Conservation (phyloP, 1,140 invertebrate genomes). For the Chrysomallon squamiferum region DNA sequence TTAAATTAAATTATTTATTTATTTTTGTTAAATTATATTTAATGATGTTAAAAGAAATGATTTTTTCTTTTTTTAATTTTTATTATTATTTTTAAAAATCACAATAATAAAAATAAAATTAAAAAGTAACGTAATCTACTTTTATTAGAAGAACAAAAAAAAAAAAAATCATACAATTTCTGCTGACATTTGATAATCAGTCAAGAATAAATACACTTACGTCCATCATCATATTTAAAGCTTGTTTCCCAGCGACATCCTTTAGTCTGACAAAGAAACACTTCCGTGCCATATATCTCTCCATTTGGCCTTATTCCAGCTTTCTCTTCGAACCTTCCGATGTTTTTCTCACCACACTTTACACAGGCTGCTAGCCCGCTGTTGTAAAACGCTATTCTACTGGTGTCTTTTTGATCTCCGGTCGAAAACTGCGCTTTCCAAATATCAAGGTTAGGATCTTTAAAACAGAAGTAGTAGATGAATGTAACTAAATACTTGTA, state of each 20-base stretch:
- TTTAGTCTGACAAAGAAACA: conserved; percentile 24
- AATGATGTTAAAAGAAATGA: too few species aligned
- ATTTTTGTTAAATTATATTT: too few species aligned
- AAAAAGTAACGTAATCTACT: neutral
- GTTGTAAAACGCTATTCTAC: conserved; percentile 26
- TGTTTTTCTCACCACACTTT: conserved; percentile 18
- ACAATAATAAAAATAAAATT: too few species aligned
- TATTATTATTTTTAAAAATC: too few species aligned
- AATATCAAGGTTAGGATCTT: conserved; percentile 26
- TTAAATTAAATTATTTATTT: too few species aligned
- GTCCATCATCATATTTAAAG: conserved; percentile 24
- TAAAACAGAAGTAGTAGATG: neutral
- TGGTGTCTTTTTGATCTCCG: conserved; percentile 21
- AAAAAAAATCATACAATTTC: too few species aligned
- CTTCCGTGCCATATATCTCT: conserved; percentile 23
- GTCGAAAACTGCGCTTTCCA: conserved; percentile 21
- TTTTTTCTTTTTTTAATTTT: too few species aligned
- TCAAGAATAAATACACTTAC: conserved; percentile 14
- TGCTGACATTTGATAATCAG: too few species aligned
- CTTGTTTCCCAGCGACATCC: conserved; percentile 24
- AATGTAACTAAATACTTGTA: too few species aligned
- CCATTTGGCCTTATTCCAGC: conserved; percentile 26
- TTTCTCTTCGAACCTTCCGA: conserved; percentile 22
- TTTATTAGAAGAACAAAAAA: neutral
- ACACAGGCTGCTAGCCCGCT: conserved; percentile 20